These are phyloP conservation scores for Alosa sapidissima DNA, from an alignment of 2,797 vertebrate genomes.

Conservation along the genomic window DNA sequence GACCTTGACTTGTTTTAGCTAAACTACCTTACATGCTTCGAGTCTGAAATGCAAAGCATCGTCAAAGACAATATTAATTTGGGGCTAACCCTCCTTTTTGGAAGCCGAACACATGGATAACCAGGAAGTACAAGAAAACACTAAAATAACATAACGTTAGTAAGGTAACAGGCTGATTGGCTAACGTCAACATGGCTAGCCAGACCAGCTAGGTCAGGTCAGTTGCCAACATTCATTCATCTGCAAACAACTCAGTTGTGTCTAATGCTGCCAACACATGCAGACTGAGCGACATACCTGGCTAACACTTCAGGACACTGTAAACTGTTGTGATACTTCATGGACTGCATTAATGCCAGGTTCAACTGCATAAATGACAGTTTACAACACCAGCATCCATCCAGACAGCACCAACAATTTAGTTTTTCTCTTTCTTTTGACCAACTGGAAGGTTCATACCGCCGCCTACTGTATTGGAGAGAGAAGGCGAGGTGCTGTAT, in stretches of 20 bases:
- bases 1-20: constrained; percentile 13
- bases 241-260: background rate
- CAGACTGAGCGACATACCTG: background rate
- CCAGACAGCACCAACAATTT: background rate
- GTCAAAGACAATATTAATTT: no score
- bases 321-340: background rate
- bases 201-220: background rate
- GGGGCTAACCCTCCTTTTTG: background rate
- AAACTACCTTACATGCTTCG: background rate
- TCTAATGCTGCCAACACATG: background rate
- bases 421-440: background rate
- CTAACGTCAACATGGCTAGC: background rate
- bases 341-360: background rate
- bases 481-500: background rate
- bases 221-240: background rate
- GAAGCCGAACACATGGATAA: background rate
- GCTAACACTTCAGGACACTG: background rate
- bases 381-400: background rate
- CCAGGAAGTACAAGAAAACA: background rate
- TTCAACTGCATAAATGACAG: background rate
- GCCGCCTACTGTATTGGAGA: background rate
- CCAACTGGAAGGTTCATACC: background rate
- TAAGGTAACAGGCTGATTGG: background rate
- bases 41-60: background rate
- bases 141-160: background rate